These are phyloP conservation scores for Athrips mouffetella DNA, from an alignment of 2,888 invertebrate species.

Conservation along the genomic window DNA sequence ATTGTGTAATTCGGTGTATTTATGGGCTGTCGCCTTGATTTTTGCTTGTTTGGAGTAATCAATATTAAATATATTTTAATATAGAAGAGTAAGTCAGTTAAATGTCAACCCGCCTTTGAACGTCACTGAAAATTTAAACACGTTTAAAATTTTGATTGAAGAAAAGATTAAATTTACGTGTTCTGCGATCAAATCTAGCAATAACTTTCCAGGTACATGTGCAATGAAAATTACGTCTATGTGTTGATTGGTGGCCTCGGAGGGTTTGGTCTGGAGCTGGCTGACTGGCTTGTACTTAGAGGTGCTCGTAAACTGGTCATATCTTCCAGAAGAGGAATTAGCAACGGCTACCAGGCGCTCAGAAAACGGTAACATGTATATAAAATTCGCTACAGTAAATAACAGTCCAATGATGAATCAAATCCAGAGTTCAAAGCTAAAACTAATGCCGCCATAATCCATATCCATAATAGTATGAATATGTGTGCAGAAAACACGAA, in stretches of 20 bases:
- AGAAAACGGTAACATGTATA: neutral
- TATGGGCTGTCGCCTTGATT: neutral
- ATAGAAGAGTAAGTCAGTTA: neutral
- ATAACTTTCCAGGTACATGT: neutral
- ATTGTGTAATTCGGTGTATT: neutral
- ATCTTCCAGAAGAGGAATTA: constrained; percentile 84
- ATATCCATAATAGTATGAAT: too few relatives aligned
- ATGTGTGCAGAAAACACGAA: too few relatives aligned
- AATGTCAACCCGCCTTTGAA: neutral
- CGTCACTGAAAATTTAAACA: too few relatives aligned
- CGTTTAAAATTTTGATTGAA: neutral
- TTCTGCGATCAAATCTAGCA: neutral
- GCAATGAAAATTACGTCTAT: constrained; percentile 37
- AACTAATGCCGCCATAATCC: too few relatives aligned
- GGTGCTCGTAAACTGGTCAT: constrained; percentile 86
- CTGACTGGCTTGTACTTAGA: constrained; percentile 85
- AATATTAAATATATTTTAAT: too few relatives aligned
- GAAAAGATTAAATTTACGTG: neutral
- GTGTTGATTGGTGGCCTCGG: constrained; percentile 85
- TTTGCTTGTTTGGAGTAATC: too few relatives aligned
- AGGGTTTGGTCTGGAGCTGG: constrained; percentile 89
- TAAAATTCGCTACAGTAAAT: neutral
- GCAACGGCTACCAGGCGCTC: constrained; percentile 81
- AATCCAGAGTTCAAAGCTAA: too few relatives aligned
- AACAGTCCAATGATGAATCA: too few relatives aligned